Evolutionary conservation across 2,888 invertebrate species (phyloP).

Genomic region (Drosophila cracens): DNA sequence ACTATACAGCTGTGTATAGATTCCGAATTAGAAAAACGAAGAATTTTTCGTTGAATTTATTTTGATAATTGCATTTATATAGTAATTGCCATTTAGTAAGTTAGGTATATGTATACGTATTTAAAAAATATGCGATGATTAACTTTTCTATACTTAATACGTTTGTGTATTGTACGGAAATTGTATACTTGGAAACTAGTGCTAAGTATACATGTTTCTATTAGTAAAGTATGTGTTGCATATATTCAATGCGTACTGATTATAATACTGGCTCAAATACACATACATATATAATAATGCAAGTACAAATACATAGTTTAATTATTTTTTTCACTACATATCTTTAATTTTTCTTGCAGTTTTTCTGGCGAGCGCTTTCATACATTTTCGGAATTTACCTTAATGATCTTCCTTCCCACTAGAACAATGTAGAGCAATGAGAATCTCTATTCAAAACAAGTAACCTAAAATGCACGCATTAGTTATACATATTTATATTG

Average conservation of each 20-base stretch:
- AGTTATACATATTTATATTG: slow-evolving; percentile 22
- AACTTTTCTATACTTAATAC: slow-evolving; percentile 55
- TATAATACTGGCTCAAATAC: slow-evolving; percentile 49
- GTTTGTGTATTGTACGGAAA: slow-evolving; percentile 21
- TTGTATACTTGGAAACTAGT: slow-evolving; percentile 35
- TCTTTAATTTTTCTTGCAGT: slow-evolving; percentile 12
- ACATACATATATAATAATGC: slow-evolving; percentile 23
- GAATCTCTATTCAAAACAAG: slow-evolving; percentile 34
- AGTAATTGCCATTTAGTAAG: slow-evolving; percentile 59
- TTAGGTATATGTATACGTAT: slow-evolving; percentile 55
- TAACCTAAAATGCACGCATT: slow-evolving; percentile 40
- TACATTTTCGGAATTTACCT: slow-evolving; percentile 77
- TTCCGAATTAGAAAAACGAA: neutral
- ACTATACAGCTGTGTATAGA: neutral
- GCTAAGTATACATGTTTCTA: slow-evolving; percentile 11
- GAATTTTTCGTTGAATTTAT: slow-evolving; percentile 38
- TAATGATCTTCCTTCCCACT: slow-evolving; percentile 10
- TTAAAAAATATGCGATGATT: slow-evolving; percentile 74
- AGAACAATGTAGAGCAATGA: slow-evolving; percentile 32
- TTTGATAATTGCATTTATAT: slow-evolving; percentile 60
- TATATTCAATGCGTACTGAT: slow-evolving; percentile 2
- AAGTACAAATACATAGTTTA: slow-evolving; percentile 18
- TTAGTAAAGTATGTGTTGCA: neutral
- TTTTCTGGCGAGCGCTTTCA: slow-evolving; percentile 75
- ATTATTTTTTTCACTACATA: slow-evolving; percentile 7